These are phyloP conservation scores for Morone saxatilis DNA, from an alignment of 2,113 vertebrate genomes.

Conservation along the genomic window DNA sequence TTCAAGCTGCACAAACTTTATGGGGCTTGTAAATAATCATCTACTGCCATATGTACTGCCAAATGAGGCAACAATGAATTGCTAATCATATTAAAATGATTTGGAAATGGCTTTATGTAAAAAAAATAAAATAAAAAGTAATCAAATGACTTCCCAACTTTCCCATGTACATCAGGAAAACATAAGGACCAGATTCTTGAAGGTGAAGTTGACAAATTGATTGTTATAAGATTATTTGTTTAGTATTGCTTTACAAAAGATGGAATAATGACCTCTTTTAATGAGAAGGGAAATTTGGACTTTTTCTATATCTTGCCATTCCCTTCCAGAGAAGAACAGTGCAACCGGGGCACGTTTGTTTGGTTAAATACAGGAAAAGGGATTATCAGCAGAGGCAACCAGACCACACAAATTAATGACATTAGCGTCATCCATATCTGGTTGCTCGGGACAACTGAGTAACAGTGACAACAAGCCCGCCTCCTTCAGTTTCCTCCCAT, in stretches of 20 bases:
- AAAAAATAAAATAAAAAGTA: not conserved
- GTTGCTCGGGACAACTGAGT: constrained; percentile 60
- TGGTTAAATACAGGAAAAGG: constrained; percentile 55
- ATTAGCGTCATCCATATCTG: constrained; percentile 77
- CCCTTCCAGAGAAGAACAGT: constrained; percentile 9
- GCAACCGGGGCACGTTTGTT: constrained; percentile 34
- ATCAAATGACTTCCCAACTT: not conserved
- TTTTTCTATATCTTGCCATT: not conserved
- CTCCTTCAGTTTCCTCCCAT: constrained; percentile 50
- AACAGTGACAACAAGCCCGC: constrained; percentile 31
- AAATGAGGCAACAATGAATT: not conserved
- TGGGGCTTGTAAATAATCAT: not conserved
- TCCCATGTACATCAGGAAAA: not conserved
- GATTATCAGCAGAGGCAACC: constrained; percentile 68
- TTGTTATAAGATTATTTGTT: not conserved
- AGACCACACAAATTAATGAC: constrained; percentile 74
- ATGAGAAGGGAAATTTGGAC: not conserved
- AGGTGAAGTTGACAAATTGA: too few species aligned
- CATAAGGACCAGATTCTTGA: not conserved
- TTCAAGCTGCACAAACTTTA: not conserved
- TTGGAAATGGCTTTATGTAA: not conserved
- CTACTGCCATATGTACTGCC: not conserved
- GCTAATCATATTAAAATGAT: not conserved
- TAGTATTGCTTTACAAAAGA: not conserved
- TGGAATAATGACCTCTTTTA: not conserved